A percentile compares a stretch with the other conserved stretches of the same genome.
Evolutionary conservation across 64 coral and sea anemone species (phyloP).

Genomic region (Actinia equina): DNA sequence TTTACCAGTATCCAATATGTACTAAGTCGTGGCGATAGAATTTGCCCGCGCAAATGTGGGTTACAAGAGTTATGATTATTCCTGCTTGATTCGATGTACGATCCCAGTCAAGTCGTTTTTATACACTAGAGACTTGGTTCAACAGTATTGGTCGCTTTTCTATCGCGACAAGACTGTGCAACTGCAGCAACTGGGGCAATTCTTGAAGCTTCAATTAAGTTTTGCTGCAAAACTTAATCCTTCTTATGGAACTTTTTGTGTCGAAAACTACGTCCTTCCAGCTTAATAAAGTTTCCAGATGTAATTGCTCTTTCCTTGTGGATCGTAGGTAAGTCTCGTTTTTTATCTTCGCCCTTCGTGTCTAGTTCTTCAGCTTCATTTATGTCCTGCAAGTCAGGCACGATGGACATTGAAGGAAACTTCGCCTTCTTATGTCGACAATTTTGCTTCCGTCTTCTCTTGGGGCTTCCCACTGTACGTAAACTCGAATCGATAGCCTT

Average conservation of each 20-base stretch:
- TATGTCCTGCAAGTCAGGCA: constrained; percentile 17
- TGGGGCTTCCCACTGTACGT: constrained; percentile 4
- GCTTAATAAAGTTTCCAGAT: background rate
- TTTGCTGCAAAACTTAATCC: background rate
- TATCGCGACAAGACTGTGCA: background rate
- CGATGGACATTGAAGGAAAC: constrained; percentile 10
- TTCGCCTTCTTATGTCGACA: constrained; percentile 8
- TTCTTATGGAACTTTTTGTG: constrained; percentile 21
- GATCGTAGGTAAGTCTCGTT: constrained; percentile 8
- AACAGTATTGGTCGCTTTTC: background rate
- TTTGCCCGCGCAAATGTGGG: background rate
- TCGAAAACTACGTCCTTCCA: constrained; percentile 8
- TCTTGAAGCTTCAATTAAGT: background rate
- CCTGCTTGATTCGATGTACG: background rate
- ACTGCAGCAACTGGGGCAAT: background rate
- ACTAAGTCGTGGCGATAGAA: background rate
- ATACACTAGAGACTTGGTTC: background rate
- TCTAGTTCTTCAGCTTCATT: background rate
- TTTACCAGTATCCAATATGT: background rate
- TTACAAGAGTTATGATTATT: background rate
- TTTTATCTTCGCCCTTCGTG: background rate
- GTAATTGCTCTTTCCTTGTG: constrained; percentile 23
- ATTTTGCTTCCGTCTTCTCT: background rate
- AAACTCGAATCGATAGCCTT: constrained; percentile 22
- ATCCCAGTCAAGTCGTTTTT: background rate